These are phyloP conservation scores for Pongo abelii DNA, from an alignment of 2,113 vertebrate genomes.

Conservation along the genomic window DNA sequence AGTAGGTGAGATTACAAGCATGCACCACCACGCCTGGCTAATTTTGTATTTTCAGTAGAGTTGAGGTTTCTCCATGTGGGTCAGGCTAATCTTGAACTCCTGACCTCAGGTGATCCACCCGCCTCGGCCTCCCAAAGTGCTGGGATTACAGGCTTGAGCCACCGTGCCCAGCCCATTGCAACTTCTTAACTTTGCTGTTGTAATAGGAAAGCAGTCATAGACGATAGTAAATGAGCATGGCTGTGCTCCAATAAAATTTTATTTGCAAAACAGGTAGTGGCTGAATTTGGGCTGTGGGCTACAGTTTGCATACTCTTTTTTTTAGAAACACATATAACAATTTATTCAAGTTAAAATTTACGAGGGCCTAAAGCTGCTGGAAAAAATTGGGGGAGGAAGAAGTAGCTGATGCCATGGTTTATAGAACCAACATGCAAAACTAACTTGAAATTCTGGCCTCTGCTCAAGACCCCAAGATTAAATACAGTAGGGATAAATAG, in stretches of 20 bases:
- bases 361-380: not conserved
- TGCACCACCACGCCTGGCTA: too few relatives aligned
- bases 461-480: not conserved
- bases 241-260: not conserved
- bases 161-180: not conserved
- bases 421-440: not conserved
- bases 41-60: too few relatives aligned
- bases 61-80: too few relatives aligned
- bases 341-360: not conserved
- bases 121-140: too few relatives aligned
- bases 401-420: not conserved
- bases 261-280: not conserved
- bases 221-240: not conserved
- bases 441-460: not conserved
- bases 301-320: not conserved
- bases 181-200: not conserved
- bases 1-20: too few relatives aligned
- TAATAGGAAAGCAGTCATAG: not conserved
- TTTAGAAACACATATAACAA: not conserved
- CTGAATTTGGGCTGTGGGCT: not conserved
- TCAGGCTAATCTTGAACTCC: too few relatives aligned
- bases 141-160: too few relatives aligned
- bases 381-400: not conserved
- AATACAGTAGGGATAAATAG: not conserved
- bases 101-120: too few relatives aligned